Percentiles rank a stretch among this genome's conserved stretches.
Evolutionary conservation across 2,797 vertebrate species (phyloP).

Genomic region (Acipenser ruthenus): DNA sequence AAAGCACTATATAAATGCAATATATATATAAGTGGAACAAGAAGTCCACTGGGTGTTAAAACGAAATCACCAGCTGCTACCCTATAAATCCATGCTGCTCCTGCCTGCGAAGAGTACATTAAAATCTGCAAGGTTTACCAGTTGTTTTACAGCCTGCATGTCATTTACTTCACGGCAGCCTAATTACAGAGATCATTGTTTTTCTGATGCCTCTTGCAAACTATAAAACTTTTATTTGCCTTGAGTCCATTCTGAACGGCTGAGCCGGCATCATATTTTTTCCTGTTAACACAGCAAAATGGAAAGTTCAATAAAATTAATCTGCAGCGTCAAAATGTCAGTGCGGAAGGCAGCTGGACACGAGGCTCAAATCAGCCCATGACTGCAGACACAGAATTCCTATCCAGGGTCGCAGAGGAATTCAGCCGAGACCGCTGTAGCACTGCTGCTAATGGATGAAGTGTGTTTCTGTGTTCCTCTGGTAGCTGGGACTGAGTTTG

Average conservation of each 20-base stretch:
- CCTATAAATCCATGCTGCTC: not conserved
- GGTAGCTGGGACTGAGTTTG: constrained; percentile 14
- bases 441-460: constrained; percentile 27
- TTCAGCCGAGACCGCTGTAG: not conserved
- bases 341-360: constrained; percentile 8
- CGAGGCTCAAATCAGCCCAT: constrained; percentile 7
- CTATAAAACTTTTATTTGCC: constrained; percentile 10
- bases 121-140: not conserved
- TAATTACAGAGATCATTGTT: constrained; percentile 13
- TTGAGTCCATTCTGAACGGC: constrained; percentile 5
- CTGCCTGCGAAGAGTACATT: constrained; percentile 1
- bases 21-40: not conserved
- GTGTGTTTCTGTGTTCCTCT: constrained; percentile 24
- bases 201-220: constrained; percentile 5
- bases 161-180: constrained; percentile 7
- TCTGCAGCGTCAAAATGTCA: constrained; percentile 9
- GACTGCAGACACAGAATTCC: constrained; percentile 1
- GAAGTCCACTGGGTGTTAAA: not conserved
- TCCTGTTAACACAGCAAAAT: constrained; percentile 9
- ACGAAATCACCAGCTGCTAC: not conserved
- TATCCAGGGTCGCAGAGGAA: too few species aligned
- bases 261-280: constrained; percentile 12
- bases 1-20: too few species aligned
- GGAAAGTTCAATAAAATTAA: constrained; percentile 10
- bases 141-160: not conserved